Percentiles rank a stretch among this genome's conserved stretches.
Conservation (phyloP, 2,797 vertebrate species). For the Centroberyx gerrardi region DNA sequence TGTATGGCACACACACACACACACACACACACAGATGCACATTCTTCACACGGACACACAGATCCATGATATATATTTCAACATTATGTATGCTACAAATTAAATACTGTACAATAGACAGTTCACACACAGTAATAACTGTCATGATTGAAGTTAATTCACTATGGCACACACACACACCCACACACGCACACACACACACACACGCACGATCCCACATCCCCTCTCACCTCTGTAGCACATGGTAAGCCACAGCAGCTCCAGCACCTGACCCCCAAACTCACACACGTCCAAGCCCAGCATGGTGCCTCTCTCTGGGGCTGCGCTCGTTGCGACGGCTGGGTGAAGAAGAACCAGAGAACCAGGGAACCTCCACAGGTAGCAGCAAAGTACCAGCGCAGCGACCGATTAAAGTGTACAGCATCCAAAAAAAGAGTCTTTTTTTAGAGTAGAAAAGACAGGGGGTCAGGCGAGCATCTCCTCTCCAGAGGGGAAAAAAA, state of each 20-base stretch:
- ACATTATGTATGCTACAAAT: neutral
- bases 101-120: conserved; percentile 1
- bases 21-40: conserved; percentile 18
- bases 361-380: conserved; percentile 72
- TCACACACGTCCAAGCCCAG: conserved; percentile 94
- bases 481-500: conserved; percentile 44
- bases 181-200: conserved; percentile 2
- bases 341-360: conserved; percentile 62
- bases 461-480: conserved; percentile 73
- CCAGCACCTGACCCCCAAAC: conserved; percentile 91
- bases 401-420: conserved; percentile 41
- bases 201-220: conserved; percentile 13
- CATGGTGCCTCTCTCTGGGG: conserved; percentile 84
- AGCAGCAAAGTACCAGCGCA: conserved; percentile 55
- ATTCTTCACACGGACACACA: conserved; percentile 9
- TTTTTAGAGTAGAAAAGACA: conserved; percentile 20
- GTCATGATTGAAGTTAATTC: conserved; percentile 38
- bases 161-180: neutral
- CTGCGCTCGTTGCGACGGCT: conserved; percentile 56
- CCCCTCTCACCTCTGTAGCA: conserved; percentile 93
- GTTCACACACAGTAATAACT: conserved; percentile 22
- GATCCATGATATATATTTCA: neutral
- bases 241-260: conserved; percentile 93
- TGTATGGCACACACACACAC: conserved; percentile 30
- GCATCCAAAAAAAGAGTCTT: conserved; percentile 66